These are phyloP conservation scores for Ochropacha duplaris DNA, from an alignment of 2,888 invertebrate species.

Conservation along the genomic window DNA sequence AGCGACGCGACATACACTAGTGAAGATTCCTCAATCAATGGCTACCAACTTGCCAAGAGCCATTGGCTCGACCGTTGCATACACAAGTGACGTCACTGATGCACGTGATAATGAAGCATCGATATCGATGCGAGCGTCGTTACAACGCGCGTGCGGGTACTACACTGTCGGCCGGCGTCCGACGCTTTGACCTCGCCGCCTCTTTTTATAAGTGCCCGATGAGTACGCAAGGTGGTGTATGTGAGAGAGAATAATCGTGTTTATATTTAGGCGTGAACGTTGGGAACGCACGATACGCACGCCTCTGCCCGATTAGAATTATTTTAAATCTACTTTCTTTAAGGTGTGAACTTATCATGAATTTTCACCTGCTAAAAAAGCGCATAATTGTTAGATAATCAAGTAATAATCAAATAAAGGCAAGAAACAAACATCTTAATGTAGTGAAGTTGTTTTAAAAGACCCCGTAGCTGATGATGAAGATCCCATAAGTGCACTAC, in stretches of 20 bases:
- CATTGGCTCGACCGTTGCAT: slow-evolving; percentile 75
- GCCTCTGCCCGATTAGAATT: slow-evolving; percentile 27
- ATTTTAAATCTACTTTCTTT: slow-evolving; percentile 25
- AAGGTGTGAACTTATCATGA: background rate
- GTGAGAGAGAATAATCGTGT: slow-evolving; percentile 62
- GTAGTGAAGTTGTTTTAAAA: background rate
- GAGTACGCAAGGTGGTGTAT: slow-evolving; percentile 73
- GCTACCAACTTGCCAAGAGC: slow-evolving; percentile 70
- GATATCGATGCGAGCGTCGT: slow-evolving; percentile 72
- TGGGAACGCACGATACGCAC: slow-evolving; percentile 50
- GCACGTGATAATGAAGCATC: slow-evolving; percentile 74
- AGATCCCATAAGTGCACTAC: slow-evolving; percentile 13
- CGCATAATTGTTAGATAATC: background rate
- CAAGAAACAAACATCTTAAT: background rate
- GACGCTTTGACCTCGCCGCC: slow-evolving; percentile 73
- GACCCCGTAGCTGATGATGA: background rate
- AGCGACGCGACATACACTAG: slow-evolving; percentile 65
- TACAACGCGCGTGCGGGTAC: slow-evolving; percentile 72
- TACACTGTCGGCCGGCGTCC: slow-evolving; percentile 67
- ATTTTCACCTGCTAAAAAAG: background rate
- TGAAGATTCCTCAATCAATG: slow-evolving; percentile 67
- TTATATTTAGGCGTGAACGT: slow-evolving; percentile 72
- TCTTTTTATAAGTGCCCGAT: slow-evolving; percentile 80
- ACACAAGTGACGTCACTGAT: slow-evolving; percentile 66
- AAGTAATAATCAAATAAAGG: background rate